Evolutionary conservation across 2,113 vertebrate species (phyloP).

Genomic region (Recurvirostra avosetta): DNA sequence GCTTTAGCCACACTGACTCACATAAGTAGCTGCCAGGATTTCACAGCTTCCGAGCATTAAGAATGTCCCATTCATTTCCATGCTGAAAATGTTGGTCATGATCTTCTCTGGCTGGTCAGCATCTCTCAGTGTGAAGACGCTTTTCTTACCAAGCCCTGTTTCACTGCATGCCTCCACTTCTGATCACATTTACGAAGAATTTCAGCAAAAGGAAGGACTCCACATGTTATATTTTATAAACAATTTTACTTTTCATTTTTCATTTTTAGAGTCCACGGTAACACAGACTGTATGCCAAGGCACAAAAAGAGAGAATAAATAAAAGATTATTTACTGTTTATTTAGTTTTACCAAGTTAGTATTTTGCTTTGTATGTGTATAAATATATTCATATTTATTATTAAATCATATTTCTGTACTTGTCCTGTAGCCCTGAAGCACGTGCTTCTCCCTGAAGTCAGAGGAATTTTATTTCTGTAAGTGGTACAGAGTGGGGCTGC

Average conservation of each 20-base stretch:
- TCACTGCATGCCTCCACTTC: background rate
- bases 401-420: background rate
- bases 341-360: background rate
- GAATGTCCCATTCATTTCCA: background rate
- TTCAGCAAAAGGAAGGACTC: background rate
- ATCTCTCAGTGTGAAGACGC: background rate
- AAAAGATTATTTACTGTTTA: constrained; percentile 12
- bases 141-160: background rate
- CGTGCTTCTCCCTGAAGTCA: background rate
- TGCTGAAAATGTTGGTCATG: background rate
- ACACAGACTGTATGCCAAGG: background rate
- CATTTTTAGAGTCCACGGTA: background rate
- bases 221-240: background rate
- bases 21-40: background rate
- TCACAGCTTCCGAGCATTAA: background rate
- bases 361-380: background rate
- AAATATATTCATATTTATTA: background rate
- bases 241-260: background rate
- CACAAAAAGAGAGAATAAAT: background rate
- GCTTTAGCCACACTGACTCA: background rate
- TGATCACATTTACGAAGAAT: background rate
- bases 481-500: background rate
- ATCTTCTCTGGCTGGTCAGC: background rate
- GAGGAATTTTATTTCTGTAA: background rate
- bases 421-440: background rate